Evolutionary conservation across 2,797 vertebrate genomes (phyloP), one percentile per base, ranked within the genome.

Genomic region (Coilia nasus): DNA sequence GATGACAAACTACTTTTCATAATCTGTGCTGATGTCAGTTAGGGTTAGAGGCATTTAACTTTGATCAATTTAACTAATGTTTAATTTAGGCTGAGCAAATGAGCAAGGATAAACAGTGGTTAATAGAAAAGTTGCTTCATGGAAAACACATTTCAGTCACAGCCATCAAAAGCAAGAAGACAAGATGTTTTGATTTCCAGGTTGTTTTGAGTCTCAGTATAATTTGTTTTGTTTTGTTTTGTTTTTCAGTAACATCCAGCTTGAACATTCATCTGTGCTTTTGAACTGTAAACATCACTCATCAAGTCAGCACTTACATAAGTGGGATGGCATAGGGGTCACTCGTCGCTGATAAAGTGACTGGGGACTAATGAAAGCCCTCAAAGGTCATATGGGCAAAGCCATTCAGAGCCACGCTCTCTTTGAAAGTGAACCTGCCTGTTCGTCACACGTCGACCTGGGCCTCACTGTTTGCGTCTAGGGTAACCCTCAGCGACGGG

Each of bases 401-500:
- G 71, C 35, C 71, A 78, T 78, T 78, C 31, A 41, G 5, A 78
- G 17, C 17, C 71, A 44, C 11, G 71, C 71, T 41, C 71, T 78
- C 71, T 78, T 44, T 78, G 71, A 78, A 78, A 78, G 31, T 44
- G 71, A 78, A 78, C 71, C 71, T 78, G 83, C 71, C 56, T 50
- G 50, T 84, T 75, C 62, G 83, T 84, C 64, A 54, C 46, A 75
- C 25, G 14, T 35, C 0, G 71, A 78, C 17, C 71, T 9, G 35
- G 71, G 71, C 35, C 71, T 44, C 71, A 78, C 35, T 78, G 67
- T 75, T 75, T 75, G 67, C 14, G 15, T 75, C 67, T 41, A 35
- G 28, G 89, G 15, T 90, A 90, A 84, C 90, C 86, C 88, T 91
- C 90, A 84, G 56, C 19, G 62, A 57, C 57, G 5, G 5, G 31